These are phyloP conservation scores for Masticophis lateralis DNA, from an alignment of 2,797 vertebrate species.

Conservation along the genomic window DNA sequence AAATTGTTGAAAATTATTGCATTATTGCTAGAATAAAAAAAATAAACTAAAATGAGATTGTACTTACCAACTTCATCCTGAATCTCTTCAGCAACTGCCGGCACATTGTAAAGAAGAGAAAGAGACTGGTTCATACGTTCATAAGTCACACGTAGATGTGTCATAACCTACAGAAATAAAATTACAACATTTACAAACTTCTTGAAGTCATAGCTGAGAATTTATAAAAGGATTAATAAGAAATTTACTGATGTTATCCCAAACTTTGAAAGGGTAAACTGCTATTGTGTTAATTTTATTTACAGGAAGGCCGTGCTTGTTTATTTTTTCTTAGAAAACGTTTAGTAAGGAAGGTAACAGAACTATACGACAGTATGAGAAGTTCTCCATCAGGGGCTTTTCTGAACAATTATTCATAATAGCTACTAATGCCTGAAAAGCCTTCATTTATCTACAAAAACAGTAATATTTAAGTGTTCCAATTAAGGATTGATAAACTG, in stretches of 20 bases:
- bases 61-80: conserved; percentile 95
- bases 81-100: conserved; percentile 91
- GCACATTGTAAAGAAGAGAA: conserved; percentile 94
- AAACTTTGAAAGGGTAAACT: conserved; percentile 13
- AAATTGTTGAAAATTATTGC: neutral
- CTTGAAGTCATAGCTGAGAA: neutral
- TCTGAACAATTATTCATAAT: neutral
- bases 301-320: neutral
- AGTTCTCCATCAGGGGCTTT: neutral
- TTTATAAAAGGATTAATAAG: neutral
- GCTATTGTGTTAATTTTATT: conserved; percentile 38
- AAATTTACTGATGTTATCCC: conserved; percentile 22
- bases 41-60: neutral
- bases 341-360: conserved; percentile 12
- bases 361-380: conserved; percentile 15
- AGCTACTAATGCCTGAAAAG: neutral
- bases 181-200: neutral
- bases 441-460: neutral
- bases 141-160: conserved; percentile 95
- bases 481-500: neutral
- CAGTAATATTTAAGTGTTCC: neutral
- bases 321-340: conserved; percentile 8
- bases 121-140: conserved; percentile 98
- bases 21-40: neutral
- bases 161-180: conserved; percentile 82